Evolutionary conservation across 1,140 invertebrate species (phyloP), one percentile per base, ranked within the genome.

Genomic region (Drosophila pseudoananassae): DNA sequence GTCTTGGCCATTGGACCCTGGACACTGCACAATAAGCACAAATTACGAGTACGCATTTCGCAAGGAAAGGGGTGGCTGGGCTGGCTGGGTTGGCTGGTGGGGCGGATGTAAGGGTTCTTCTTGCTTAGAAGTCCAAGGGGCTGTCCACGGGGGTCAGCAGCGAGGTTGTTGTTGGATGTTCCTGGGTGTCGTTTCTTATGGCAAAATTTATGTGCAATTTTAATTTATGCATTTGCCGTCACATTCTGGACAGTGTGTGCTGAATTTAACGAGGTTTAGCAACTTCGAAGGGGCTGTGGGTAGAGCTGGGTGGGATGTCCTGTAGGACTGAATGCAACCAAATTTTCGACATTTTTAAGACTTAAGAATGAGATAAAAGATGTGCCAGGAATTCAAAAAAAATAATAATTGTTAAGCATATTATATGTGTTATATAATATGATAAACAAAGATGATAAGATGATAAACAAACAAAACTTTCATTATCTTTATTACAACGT

Each of bases 1-100:
- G 23, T 36, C 56, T 58, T 49, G 58, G 56, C 56, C 60, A 78
- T 31, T 57, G 66, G 50, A 72, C 43, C 20, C 38, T 61, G 66
- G 50, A 72, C 43, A 46, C 43, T 79, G 78, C 76, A 88, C 83
- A 87, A 87, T 87, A 79, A 89, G 75, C 78, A 76, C 83, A 87
- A 87, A 87, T 88, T 87, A 87, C 83, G 78, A 78, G 76, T 82
- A 66, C 78, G 77, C 65, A 77, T 73, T 69, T 69, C 56, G 56
- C 54, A 36, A 20, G 43, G 40, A 43, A 43, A 50, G 54, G 51
- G 8, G 68, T 27, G 20, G 14, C 5, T 40, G 53, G 29, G 10
- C 8, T n/a, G 4, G 2, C n/a, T 15, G 14, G 14, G 14, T 3
- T 23, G 27, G 12, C 10, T 20, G 20, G 23, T 15, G 3, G 23